Percentiles rank a stretch among this genome's conserved stretches.
These are phyloP conservation scores for Archips crataeganus DNA, from an alignment of 2,888 invertebrate genomes.

Conservation along the genomic window DNA sequence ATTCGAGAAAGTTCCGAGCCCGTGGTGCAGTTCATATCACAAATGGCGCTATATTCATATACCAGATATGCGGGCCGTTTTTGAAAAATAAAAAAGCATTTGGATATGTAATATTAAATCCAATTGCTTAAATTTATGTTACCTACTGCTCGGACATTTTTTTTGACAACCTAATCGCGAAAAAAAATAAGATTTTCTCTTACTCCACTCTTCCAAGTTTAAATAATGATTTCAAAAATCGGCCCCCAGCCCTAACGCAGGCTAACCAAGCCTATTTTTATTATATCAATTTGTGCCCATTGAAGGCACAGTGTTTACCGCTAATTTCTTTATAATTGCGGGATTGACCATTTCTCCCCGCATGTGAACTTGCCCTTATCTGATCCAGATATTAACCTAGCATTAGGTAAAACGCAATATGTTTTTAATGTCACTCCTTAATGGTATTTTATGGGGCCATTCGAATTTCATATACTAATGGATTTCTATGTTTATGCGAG, in stretches of 20 bases:
- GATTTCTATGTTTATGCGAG: slow-evolving; percentile 47
- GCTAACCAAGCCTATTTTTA: slow-evolving; percentile 77
- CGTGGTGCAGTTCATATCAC: too few species aligned
- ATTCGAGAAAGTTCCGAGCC: too few species aligned
- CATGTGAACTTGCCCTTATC: slow-evolving; percentile 75
- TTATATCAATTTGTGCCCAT: slow-evolving; percentile 86
- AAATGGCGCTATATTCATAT: too few species aligned
- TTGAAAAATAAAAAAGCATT: too few species aligned
- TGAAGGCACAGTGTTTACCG: slow-evolving; percentile 79
- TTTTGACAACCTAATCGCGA: too few species aligned
- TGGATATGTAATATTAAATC: too few species aligned
- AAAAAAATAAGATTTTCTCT: too few species aligned
- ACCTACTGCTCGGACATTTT: too few species aligned
- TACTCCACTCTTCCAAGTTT: too few species aligned
- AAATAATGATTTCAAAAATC: too few species aligned
- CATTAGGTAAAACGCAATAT: slow-evolving; percentile 68
- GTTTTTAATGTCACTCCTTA: slow-evolving; percentile 60
- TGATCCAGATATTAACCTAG: slow-evolving; percentile 62
- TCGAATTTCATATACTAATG: slow-evolving; percentile 45
- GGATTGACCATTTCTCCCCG: slow-evolving; percentile 69
- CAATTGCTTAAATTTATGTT: too few species aligned
- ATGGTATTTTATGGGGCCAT: slow-evolving; percentile 47
- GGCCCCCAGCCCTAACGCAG: slow-evolving; percentile 44
- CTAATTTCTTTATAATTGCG: slow-evolving; percentile 85
- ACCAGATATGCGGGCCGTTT: too few species aligned